A percentile compares a stretch with the other conserved stretches of the same genome.
Conservation (phyloP, 1,140 invertebrate genomes). For the Pseudachorutes palmiensis region DNA sequence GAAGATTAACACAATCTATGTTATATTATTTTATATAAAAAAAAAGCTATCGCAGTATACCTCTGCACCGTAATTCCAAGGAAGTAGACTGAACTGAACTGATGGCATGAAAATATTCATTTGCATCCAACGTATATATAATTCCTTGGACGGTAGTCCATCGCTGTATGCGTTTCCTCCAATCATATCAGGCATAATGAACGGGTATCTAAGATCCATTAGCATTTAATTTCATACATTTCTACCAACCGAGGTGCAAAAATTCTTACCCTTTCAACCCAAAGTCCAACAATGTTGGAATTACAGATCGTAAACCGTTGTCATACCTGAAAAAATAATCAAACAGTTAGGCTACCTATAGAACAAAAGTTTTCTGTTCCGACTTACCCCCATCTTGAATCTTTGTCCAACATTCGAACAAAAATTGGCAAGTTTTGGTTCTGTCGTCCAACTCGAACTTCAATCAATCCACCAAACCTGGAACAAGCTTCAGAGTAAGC, state of each 20-base stretch:
- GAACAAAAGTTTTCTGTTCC: too few species aligned
- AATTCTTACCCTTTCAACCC: too few species aligned
- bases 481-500: constrained; percentile 57
- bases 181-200: constrained; percentile 82
- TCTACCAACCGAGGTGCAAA: too few species aligned
- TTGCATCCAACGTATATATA: constrained; percentile 88
- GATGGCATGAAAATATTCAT: constrained; percentile 75
- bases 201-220: constrained; percentile 47
- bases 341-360: too few species aligned
- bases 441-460: constrained; percentile 59
- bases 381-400: constrained; percentile 68
- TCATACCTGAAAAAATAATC: too few species aligned
- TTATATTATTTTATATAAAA: neutral
- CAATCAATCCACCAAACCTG: constrained; percentile 57
- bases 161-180: constrained; percentile 66
- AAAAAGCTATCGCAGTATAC: neutral
- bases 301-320: constrained; percentile 65
- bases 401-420: constrained; percentile 77
- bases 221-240: too few species aligned
- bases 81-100: constrained; percentile 76
- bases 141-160: constrained; percentile 53
- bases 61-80: constrained; percentile 54
- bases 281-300: constrained; percentile 61
- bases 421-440: constrained; percentile 24
- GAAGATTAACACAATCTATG: too few species aligned